These are phyloP conservation scores for Timema cristinae DNA, from an alignment of 2,888 invertebrate genomes.

Conservation along the genomic window DNA sequence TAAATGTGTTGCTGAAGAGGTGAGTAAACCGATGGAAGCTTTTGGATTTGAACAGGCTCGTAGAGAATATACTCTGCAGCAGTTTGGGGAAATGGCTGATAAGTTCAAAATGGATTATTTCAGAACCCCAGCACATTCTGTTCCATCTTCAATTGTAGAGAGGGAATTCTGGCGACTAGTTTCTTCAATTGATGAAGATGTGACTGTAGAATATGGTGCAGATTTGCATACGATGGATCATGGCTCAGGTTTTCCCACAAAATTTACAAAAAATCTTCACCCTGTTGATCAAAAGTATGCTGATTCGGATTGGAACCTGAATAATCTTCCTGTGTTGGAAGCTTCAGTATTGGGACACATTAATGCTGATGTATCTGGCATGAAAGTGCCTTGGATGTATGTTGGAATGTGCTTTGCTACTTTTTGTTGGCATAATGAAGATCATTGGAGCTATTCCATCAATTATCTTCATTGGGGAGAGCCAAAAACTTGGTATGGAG, in stretches of 20 bases:
- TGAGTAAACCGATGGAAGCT: conserved; percentile 86
- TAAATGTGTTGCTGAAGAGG: conserved; percentile 88
- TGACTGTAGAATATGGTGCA: conserved; percentile 97
- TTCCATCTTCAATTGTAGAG: conserved; percentile 83
- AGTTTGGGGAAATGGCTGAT: conserved; percentile 99
- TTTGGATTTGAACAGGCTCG: conserved; percentile 98
- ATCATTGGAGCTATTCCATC: conserved; percentile 99
- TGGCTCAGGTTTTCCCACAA: conserved; percentile 95
- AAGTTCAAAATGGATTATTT: conserved; percentile 98
- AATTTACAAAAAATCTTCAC: conserved; percentile 72
- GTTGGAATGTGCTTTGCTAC: conserved; percentile 99
- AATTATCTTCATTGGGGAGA: conserved; percentile 99
- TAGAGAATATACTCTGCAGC: conserved; percentile 88
- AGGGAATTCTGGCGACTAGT: conserved; percentile 98
- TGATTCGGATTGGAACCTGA: conserved; percentile 94
- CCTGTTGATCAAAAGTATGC: conserved; percentile 82
- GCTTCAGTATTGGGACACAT: conserved; percentile 94
- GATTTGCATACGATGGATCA: conserved; percentile 97
- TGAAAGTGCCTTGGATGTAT: conserved; percentile 99
- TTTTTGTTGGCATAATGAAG: conserved; percentile 99
- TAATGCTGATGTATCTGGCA: conserved; percentile 96
- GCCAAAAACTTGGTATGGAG: conserved; percentile 98
- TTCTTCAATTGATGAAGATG: conserved; percentile 92
- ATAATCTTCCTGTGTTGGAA: conserved; percentile 90
- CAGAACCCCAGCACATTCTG: conserved; percentile 92